Evolutionary conservation across 2,797 vertebrate species (phyloP).

Genomic region (Pseudochromis fuscus): DNA sequence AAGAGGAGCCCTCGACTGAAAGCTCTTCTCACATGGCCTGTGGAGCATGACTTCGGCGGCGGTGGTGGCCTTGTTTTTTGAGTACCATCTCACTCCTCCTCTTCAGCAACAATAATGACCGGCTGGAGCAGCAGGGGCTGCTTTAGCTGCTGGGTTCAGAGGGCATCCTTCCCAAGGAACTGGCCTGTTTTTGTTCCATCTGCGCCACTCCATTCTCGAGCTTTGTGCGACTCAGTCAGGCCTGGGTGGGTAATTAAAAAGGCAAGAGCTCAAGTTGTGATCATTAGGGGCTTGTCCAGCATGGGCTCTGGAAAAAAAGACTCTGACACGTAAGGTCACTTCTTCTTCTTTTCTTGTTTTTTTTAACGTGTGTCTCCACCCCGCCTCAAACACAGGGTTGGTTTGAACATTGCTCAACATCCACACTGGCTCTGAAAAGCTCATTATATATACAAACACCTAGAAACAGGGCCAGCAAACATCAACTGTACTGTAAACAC

Average conservation of each 20-base stretch:
- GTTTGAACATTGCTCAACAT: slow-evolving; percentile 51
- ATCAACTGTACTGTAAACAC: slow-evolving; percentile 41
- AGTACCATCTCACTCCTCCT: slow-evolving; percentile 67
- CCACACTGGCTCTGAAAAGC: slow-evolving; percentile 35
- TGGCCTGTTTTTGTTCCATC: slow-evolving; percentile 82
- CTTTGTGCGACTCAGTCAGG: slow-evolving; percentile 85
- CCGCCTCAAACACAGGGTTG: slow-evolving; percentile 16
- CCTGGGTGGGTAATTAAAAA: slow-evolving; percentile 87
- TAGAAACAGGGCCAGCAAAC: slow-evolving; percentile 42
- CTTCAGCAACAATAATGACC: slow-evolving; percentile 69
- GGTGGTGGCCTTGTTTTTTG: slow-evolving; percentile 72
- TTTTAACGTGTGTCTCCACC: neutral
- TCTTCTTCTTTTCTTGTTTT: slow-evolving; percentile 5
- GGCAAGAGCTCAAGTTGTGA: slow-evolving; percentile 80
- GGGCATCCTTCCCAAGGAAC: slow-evolving; percentile 76
- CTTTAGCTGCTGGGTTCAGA: slow-evolving; percentile 78
- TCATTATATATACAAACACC: slow-evolving; percentile 44
- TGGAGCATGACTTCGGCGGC: slow-evolving; percentile 75
- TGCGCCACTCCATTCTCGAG: slow-evolving; percentile 74
- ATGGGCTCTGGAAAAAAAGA: slow-evolving; percentile 53
- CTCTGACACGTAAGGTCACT: slow-evolving; percentile 59
- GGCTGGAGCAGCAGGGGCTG: slow-evolving; percentile 73
- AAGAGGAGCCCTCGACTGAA: slow-evolving; percentile 63
- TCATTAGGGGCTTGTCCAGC: slow-evolving; percentile 79
- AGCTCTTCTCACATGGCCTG: slow-evolving; percentile 72